Evolutionary conservation across 2,113 vertebrate genomes (phyloP).

Genomic region (Malurus elegans): DNA sequence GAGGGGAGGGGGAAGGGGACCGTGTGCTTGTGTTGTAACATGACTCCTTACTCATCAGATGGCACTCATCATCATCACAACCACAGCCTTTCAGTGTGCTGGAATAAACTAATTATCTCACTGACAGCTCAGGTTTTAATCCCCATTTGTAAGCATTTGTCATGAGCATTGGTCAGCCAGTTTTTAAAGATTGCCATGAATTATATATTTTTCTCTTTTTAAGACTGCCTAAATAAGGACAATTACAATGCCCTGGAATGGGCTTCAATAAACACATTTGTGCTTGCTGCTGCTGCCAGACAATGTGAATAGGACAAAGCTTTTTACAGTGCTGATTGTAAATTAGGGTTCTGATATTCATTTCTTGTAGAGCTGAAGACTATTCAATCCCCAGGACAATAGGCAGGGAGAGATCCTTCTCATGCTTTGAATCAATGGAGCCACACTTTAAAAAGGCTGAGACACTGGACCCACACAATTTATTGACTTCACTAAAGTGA

Average conservation of each 20-base stretch:
- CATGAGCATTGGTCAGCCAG: slow-evolving; percentile 37
- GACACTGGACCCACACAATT: neutral
- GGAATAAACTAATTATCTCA: slow-evolving; percentile 64
- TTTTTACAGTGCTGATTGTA: slow-evolving; percentile 39
- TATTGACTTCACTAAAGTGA: neutral
- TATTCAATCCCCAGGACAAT: neutral
- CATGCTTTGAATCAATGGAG: neutral
- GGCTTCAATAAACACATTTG: slow-evolving; percentile 40
- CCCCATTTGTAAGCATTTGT: slow-evolving; percentile 48
- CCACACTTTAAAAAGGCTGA: neutral
- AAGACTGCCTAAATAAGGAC: slow-evolving; percentile 56
- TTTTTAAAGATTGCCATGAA: slow-evolving; percentile 45
- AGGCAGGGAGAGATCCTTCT: neutral
- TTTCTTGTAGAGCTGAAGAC: neutral
- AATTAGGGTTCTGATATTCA: slow-evolving; percentile 29
- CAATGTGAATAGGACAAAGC: slow-evolving; percentile 11
- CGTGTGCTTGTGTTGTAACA: slow-evolving; percentile 29
- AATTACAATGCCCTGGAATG: slow-evolving; percentile 36
- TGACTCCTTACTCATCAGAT: slow-evolving; percentile 56
- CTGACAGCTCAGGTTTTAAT: slow-evolving; percentile 58
- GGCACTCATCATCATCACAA: slow-evolving; percentile 50
- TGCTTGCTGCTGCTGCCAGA: slow-evolving; percentile 30
- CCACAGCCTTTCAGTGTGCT: slow-evolving; percentile 26
- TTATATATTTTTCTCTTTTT: slow-evolving; percentile 52
- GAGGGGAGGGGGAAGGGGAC: neutral